Conservation (phyloP, 2,113 vertebrate genomes). For the Fulmarus glacialis region DNA sequence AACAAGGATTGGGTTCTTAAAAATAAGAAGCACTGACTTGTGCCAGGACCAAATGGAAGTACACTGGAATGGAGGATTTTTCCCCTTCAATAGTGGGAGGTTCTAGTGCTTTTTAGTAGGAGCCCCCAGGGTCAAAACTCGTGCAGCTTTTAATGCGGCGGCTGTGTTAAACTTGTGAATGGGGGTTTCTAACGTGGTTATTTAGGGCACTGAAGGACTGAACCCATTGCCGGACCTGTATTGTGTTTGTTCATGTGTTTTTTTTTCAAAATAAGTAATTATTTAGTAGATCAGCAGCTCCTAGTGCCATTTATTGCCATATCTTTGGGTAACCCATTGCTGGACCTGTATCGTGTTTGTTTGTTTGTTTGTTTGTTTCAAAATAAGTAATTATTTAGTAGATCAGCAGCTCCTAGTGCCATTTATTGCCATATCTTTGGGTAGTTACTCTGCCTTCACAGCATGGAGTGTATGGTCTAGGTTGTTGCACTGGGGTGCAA, state of each 20-base stretch:
- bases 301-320: rapidly evolving
- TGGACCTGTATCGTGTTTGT: rapidly evolving
- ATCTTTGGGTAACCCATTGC: background rate
- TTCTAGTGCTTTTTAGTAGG: background rate
- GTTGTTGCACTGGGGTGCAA: background rate
- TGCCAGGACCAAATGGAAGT: background rate
- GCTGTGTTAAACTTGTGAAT: background rate
- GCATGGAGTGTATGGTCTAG: rapidly evolving
- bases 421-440: rapidly evolving
- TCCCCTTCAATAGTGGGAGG: rapidly evolving
- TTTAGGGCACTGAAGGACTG: background rate
- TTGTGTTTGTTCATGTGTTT: rapidly evolving
- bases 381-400: background rate
- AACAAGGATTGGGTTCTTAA: background rate
- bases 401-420: background rate
- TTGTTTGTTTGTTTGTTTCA: background rate
- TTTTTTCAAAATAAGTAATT: background rate
- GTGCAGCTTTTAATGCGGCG: rapidly evolving
- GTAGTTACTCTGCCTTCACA: background rate
- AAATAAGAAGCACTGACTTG: background rate
- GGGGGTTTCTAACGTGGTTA: background rate
- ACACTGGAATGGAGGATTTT: background rate
- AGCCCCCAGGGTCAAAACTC: background rate
- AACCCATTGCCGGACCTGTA: rapidly evolving
- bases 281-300: background rate